Percentiles rank a stretch among this genome's conserved stretches.
Conservation (phyloP, 1,140 invertebrate genomes). For the Gryon sp. region DNA sequence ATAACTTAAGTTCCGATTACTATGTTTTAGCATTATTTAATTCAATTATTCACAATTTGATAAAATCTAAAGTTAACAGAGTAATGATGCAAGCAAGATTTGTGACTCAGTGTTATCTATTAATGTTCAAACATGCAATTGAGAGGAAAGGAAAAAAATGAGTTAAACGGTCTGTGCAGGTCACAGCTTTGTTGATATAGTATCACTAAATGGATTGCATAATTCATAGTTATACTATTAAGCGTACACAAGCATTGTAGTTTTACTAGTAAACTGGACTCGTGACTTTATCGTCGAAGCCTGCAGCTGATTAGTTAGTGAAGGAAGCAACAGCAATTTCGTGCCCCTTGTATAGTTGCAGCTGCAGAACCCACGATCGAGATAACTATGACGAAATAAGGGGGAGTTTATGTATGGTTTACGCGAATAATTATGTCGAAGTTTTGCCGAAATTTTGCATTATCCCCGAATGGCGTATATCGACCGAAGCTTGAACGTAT, state of each 20-base stretch:
- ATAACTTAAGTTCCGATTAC: conserved; percentile 31
- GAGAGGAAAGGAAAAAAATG: conserved; percentile 32
- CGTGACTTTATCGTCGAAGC: conserved; percentile 55
- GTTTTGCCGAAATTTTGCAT: conserved; percentile 63
- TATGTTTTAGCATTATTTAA: conserved; percentile 51
- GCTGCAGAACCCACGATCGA: conserved; percentile 56
- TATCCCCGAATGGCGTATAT: conserved; percentile 51
- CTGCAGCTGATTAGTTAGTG: conserved; percentile 63
- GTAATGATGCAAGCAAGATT: conserved; percentile 16
- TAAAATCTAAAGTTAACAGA: conserved; percentile 34
- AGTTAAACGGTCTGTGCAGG: conserved; percentile 17
- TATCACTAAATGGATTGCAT: conserved; percentile 40
- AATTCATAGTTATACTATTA: conserved; percentile 48
- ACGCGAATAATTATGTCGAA: conserved; percentile 67
- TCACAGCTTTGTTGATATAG: conserved; percentile 21
- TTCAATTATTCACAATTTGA: conserved; percentile 40
- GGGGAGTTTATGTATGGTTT: conserved; percentile 49
- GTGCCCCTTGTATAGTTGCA: conserved; percentile 44
- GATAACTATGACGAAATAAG: conserved; percentile 64
- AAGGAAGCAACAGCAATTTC: conserved; percentile 67
- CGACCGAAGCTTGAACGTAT: conserved; percentile 33
- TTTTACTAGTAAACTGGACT: conserved; percentile 48
- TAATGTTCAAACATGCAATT: conserved; percentile 34
- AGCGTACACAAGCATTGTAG: conserved; percentile 12
- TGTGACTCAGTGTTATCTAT: conserved; percentile 29